Evolutionary conservation across 2,888 invertebrate genomes (phyloP).

Genomic region (Bibio marci): DNA sequence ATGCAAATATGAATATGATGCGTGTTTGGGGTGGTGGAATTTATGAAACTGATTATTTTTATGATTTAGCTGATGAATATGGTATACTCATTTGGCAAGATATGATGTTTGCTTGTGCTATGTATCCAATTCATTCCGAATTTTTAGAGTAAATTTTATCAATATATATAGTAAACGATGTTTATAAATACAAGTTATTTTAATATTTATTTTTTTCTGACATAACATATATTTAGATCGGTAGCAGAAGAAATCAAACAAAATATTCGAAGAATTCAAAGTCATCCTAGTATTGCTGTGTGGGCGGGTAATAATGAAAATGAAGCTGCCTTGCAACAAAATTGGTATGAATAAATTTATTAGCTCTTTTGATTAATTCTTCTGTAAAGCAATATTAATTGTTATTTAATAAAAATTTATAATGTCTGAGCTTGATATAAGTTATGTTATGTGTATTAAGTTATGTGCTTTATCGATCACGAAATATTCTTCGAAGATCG

Average conservation of each 20-base stretch:
- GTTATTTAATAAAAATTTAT: background rate
- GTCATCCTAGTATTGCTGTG: constrained; percentile 72
- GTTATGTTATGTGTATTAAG: too few relatives aligned
- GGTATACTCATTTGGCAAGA: constrained; percentile 97
- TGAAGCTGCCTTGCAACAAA: constrained; percentile 67
- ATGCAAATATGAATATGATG: constrained; percentile 79
- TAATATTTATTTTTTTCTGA: too few relatives aligned
- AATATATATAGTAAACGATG: too few relatives aligned
- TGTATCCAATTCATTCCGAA: constrained; percentile 65
- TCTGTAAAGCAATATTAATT: background rate
- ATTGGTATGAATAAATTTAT: constrained; percentile 44
- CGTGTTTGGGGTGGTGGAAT: constrained; percentile 99
- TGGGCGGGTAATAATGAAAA: constrained; percentile 98
- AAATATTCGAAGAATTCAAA: constrained; percentile 63
- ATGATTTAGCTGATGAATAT: constrained; percentile 65
- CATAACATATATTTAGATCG: constrained; percentile 27
- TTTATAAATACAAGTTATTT: too few relatives aligned
- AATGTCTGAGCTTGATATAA: too few relatives aligned
- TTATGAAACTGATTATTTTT: constrained; percentile 84
- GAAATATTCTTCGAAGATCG: too few relatives aligned
- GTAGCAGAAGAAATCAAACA: constrained; percentile 62
- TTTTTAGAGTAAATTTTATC: constrained; percentile 41
- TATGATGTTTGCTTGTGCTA: constrained; percentile 88
- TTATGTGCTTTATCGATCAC: too few relatives aligned
- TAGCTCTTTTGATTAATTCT: constrained; percentile 1